Conservation (phyloP, 2,888 invertebrate genomes). For the Hydroisotoma schaefferi region DNA sequence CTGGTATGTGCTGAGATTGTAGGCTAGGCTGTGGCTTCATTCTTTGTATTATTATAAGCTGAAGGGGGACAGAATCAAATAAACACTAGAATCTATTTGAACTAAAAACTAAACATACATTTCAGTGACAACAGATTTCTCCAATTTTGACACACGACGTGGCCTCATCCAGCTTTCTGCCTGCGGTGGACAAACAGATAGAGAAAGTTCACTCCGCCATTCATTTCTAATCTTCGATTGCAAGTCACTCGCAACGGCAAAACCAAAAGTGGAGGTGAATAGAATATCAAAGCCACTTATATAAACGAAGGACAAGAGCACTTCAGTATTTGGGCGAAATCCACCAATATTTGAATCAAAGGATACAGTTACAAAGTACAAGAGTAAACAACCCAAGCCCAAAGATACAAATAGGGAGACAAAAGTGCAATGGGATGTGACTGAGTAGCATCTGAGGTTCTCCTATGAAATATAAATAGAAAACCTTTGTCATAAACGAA, state of each 20-base stretch:
- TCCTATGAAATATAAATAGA: constrained; percentile 7
- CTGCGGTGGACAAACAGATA: neutral
- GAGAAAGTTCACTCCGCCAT: neutral
- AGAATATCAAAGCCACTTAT: constrained; percentile 27
- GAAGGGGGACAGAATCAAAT: too few relatives aligned
- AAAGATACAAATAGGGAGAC: constrained; percentile 26
- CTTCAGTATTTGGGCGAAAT: constrained; percentile 24
- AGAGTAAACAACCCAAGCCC: constrained; percentile 22
- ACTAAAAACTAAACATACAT: constrained; percentile 14
- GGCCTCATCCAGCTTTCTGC: constrained; percentile 8
- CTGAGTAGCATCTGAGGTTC: constrained; percentile 22
- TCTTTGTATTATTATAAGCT: too few relatives aligned
- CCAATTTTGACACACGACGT: neutral
- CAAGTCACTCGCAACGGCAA: constrained; percentile 22
- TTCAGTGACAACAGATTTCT: constrained; percentile 1
- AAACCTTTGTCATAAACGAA: too few relatives aligned
- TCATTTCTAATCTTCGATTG: constrained; percentile 12
- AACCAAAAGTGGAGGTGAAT: constrained; percentile 28
- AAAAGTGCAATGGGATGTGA: constrained; percentile 28
- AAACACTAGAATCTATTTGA: too few relatives aligned
- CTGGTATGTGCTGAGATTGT: too few relatives aligned
- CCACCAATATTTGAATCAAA: constrained; percentile 18
- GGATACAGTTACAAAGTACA: constrained; percentile 25
- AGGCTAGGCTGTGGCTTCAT: too few relatives aligned
- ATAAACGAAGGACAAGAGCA: constrained; percentile 21